phyloP scores from a whole-genome alignment of 1,140 invertebrate genomes.

The Acyrthosiphon pisum region DNA sequence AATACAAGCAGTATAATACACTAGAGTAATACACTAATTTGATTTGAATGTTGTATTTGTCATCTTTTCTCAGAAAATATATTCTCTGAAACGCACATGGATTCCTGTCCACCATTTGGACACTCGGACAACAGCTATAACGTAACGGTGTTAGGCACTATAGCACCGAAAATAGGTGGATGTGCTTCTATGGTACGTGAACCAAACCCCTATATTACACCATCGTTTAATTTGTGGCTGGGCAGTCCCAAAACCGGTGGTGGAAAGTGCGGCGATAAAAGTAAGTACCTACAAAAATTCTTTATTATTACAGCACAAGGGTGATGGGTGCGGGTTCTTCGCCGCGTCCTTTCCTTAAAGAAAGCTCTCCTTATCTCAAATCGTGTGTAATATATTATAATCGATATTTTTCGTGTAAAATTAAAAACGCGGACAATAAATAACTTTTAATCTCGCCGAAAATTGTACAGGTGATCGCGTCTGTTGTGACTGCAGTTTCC shows the following conservation, averaged over 20 bases:
- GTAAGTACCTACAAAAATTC: neutral
- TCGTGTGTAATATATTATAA: neutral
- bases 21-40: too few relatives aligned
- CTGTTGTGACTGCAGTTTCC: neutral
- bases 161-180: neutral
- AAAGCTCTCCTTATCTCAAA: neutral
- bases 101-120: neutral
- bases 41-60: neutral
- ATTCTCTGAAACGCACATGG: too few relatives aligned
- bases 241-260: neutral
- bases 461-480: neutral
- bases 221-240: neutral
- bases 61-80: neutral
- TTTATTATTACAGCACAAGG: neutral
- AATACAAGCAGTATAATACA: neutral
- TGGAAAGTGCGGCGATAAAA: neutral
- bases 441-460: neutral
- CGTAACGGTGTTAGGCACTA: neutral
- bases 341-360: fast-evolving
- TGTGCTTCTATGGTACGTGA: neutral
- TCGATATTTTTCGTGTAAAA: neutral
- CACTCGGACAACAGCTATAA: neutral
- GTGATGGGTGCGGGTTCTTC: neutral
- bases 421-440: neutral
- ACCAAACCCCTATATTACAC: fast-evolving